A percentile compares a stretch with the other conserved stretches of the same genome.
These are phyloP conservation scores for Ypsolopha scabrella DNA, from an alignment of 2,888 invertebrate species.

Conservation along the genomic window DNA sequence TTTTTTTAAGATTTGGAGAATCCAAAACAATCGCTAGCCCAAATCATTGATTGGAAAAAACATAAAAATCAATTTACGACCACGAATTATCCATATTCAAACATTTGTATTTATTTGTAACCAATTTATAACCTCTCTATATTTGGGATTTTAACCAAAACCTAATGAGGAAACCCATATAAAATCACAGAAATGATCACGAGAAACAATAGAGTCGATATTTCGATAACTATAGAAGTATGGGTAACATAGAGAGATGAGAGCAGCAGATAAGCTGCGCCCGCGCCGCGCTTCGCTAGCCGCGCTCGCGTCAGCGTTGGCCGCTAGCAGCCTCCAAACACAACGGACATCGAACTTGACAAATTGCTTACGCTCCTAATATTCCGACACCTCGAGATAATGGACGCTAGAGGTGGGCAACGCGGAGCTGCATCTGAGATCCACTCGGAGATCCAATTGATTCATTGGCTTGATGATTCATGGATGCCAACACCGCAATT, in stretches of 20 bases:
- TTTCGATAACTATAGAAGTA: conserved; percentile 19
- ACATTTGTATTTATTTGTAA: no score
- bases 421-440: conserved; percentile 8
- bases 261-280: conserved; percentile 16
- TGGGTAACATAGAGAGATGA: conserved; percentile 16
- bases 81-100: no score
- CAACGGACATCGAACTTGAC: conserved; percentile 59
- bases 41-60: no score
- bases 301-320: conserved; percentile 9
- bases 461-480: no score
- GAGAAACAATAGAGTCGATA: conserved; percentile 20
- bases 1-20: not conserved
- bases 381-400: conserved; percentile 42
- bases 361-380: conserved; percentile 67
- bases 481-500: no score
- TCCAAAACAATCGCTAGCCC: no score
- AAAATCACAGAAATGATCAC: no score
- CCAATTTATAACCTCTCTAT: no score
- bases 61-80: no score
- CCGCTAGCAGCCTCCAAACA: conserved; percentile 34
- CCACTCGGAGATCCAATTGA: conserved; percentile 7
- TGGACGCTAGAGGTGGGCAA: not conserved
- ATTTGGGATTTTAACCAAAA: no score
- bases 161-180: no score
- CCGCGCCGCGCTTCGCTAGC: conserved; percentile 14